These are phyloP conservation scores for Koerneria pararmatus DNA, from an alignment of 2,888 invertebrate genomes.

Conservation along the genomic window DNA sequence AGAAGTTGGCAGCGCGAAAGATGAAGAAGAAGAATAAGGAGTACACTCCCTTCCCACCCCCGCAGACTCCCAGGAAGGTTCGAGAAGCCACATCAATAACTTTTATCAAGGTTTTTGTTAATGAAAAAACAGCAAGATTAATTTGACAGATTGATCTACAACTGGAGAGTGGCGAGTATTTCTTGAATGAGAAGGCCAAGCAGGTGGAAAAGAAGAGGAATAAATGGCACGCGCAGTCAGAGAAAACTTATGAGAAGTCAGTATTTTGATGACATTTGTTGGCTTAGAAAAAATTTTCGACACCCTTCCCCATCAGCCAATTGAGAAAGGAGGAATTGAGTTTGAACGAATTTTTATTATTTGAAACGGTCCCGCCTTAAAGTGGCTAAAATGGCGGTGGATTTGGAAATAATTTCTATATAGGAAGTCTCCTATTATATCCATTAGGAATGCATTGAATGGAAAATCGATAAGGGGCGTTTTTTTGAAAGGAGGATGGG, in stretches of 20 bases:
- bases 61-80: slow-evolving; percentile 83
- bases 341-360: no score
- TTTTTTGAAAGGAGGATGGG: no score
- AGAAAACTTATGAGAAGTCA: slow-evolving; percentile 26
- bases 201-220: slow-evolving; percentile 39
- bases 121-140: neutral
- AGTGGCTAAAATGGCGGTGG: no score
- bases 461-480: no score
- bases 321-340: no score
- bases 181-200: slow-evolving; percentile 72
- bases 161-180: slow-evolving; percentile 91
- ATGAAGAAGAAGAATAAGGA: slow-evolving; percentile 81
- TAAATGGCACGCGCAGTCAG: slow-evolving; percentile 27
- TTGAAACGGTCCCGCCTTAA: no score
- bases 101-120: neutral
- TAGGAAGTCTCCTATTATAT: no score
- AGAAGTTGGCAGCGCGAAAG: slow-evolving; percentile 67
- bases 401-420: no score
- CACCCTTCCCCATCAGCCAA: no score
- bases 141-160: slow-evolving; percentile 73
- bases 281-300: no score
- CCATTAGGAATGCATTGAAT: no score
- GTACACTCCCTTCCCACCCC: slow-evolving; percentile 95
- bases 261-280: no score
- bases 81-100: slow-evolving; percentile 31